Base-by-base conservation (phyloP, 1,140 invertebrate genomes). In the Drosophila cardini region DNA sequence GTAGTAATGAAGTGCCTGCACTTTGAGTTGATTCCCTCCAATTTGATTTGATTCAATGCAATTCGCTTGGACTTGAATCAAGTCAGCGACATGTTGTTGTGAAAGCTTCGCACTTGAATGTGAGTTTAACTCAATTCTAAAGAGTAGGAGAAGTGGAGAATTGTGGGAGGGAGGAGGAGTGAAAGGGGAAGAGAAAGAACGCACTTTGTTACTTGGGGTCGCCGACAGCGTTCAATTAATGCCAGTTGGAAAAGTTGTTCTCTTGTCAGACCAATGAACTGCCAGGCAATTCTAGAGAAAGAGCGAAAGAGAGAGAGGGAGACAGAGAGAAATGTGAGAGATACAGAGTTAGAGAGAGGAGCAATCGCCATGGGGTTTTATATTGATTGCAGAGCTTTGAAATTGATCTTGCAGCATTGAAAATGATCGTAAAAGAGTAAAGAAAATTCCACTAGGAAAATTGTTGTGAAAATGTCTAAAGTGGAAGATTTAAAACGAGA, bases 301-400 rank as follows among this genome's bases (percentile, higher is more conserved):
- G 21, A 52, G 50, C 2, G 30, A 30, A 13, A 52, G n/a, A 16
- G 32, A 13, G 15, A 2, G 13, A 5, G 13, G 7, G n/a, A 43
- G 42, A 13, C 0, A 38, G n/a, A 40, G 38, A 40, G 43, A 18
- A 21, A 21, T 21, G 21, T 21, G 21, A 21, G 26, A 16, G 34
- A 38, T 38, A 36, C 2, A 21, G 26, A 16, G 34, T 18, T 38
- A 36, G 18, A 38, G 4, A 57, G 42, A 18, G 40, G 34, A 36
- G 10, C 58, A 53, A 62, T 70, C 40, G 46, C 52, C 48, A 30
- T 46, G 30, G 36, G 48, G n/a, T 36, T 61, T 18, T 52, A 16
- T 38, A 68, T 83, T 45, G 53, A 45, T 58, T 53, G 32, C 60
- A 38, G 50, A 55, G 76, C 80, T 80, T 67, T 70, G 15, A 32